Base-by-base conservation (phyloP, 1,140 invertebrate species). In the Aphidius ervi region DNA sequence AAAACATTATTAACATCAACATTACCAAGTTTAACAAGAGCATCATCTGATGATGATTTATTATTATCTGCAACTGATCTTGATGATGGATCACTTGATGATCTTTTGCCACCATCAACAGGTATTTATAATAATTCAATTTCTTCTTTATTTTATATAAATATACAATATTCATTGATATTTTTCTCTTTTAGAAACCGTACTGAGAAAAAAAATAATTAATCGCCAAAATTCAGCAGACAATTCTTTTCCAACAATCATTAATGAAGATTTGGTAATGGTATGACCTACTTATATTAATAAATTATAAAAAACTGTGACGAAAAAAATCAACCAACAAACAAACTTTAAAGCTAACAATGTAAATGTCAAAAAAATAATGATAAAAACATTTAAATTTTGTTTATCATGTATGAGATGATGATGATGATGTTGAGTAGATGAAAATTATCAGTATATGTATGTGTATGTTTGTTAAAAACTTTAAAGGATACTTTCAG, bases 41-140 rank as follows among this genome's bases (percentile, higher is more conserved):
- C 89, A 16, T 90, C 89, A 54, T 93, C 91, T 5, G 92, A 94
- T 77, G 91, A 94, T 71, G 92, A 94, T 71, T 75, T 88, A 65
- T 82, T 93, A 62, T 84, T 89, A 56, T 88, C 86, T 2, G 82
- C 84, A 40, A 84, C 86, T 5, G 87, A 89, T 75, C 80, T 87
- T 58, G 90, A 91, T 67, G 86, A 87, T 65, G 84, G 84, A 41
- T 87, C 86, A 64, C 80, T 86, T 6, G 87, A 89, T 68, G 87
- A 88, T 77, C 72, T 82, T 57, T 67, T 79, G 23, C 72, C 72
- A 52, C 73, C 78, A 8, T 77, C 77, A 42, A 72, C 76, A 47
- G 78, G 78, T 79, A 61, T 73, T 67, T 66, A 58, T 41, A 16
- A 16, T 16, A 16, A 16, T 16, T 16, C 16, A 16, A 16, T 16